Conservation (phyloP, 2,888 invertebrate genomes). For the Unio delphinus region DNA sequence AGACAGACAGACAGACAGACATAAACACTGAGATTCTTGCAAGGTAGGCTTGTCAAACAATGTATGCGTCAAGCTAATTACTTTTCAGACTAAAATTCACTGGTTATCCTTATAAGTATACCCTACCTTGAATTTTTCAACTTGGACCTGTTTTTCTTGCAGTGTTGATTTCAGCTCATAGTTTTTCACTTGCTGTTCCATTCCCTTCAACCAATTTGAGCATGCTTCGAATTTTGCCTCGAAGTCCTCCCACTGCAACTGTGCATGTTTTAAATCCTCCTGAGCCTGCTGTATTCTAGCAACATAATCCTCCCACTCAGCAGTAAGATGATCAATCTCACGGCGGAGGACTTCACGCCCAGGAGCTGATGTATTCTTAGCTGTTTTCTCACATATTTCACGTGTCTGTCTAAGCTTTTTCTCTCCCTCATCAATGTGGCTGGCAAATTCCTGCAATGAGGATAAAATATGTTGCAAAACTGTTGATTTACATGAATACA, state of each 20-base stretch:
- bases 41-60: too few relatives aligned
- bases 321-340: constrained; percentile 90
- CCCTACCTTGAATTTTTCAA: constrained; percentile 80
- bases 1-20: not conserved
- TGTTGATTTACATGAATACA: too few relatives aligned
- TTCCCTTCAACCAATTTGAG: constrained; percentile 87
- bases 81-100: too few relatives aligned
- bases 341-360: constrained; percentile 89
- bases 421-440: constrained; percentile 53
- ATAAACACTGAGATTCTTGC: too few relatives aligned
- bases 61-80: too few relatives aligned
- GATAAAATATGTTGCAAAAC: too few relatives aligned
- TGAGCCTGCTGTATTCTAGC: constrained; percentile 56
- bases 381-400: constrained; percentile 49
- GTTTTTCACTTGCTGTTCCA: constrained; percentile 89
- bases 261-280: constrained; percentile 85
- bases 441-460: constrained; percentile 49
- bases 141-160: constrained; percentile 85
- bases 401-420: constrained; percentile 48
- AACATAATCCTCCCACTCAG: constrained; percentile 81
- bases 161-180: constrained; percentile 86
- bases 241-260: constrained; percentile 89
- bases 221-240: constrained; percentile 83
- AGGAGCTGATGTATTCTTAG: constrained; percentile 87
- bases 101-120: not conserved